These are phyloP conservation scores for Peromyscus melanophrys DNA, from an alignment of 2,797 vertebrate genomes.

Conservation along the genomic window DNA sequence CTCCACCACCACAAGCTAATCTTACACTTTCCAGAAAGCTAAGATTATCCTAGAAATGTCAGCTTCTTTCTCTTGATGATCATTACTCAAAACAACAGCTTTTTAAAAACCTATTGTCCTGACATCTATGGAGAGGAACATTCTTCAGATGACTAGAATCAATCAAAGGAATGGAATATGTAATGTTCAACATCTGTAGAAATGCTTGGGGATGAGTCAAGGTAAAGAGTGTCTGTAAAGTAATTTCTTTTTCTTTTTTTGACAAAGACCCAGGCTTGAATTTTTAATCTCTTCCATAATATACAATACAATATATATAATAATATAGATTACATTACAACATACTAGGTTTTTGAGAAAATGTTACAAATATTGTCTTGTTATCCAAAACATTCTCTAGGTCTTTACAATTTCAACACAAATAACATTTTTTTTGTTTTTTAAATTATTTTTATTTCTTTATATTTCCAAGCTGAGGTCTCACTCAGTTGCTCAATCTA, in stretches of 20 bases:
- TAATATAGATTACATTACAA: neutral
- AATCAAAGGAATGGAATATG: conserved; percentile 71
- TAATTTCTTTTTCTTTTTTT: conserved; percentile 34
- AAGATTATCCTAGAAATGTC: conserved; percentile 82
- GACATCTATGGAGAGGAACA: conserved; percentile 73
- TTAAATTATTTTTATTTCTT: neutral
- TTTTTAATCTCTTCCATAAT: conserved; percentile 15
- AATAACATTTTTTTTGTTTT: conserved; percentile 7
- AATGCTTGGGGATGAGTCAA: conserved; percentile 49
- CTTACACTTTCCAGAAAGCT: conserved; percentile 73
- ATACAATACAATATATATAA: neutral
- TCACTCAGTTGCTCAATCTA: neutral
- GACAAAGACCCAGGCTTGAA: neutral
- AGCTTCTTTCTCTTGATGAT: conserved; percentile 73
- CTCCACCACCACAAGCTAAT: conserved; percentile 76
- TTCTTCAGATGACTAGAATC: conserved; percentile 74
- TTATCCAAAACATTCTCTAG: neutral
- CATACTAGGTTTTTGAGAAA: neutral
- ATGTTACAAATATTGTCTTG: neutral
- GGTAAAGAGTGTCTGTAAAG: conserved; percentile 23
- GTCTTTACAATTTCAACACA: neutral
- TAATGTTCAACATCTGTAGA: conserved; percentile 72
- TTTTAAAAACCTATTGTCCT: conserved; percentile 78
- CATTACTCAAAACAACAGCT: conserved; percentile 83
- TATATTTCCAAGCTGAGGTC: neutral